Base-by-base conservation (phyloP, 2,888 invertebrate species). In the Leucophenga maculata region DNA sequence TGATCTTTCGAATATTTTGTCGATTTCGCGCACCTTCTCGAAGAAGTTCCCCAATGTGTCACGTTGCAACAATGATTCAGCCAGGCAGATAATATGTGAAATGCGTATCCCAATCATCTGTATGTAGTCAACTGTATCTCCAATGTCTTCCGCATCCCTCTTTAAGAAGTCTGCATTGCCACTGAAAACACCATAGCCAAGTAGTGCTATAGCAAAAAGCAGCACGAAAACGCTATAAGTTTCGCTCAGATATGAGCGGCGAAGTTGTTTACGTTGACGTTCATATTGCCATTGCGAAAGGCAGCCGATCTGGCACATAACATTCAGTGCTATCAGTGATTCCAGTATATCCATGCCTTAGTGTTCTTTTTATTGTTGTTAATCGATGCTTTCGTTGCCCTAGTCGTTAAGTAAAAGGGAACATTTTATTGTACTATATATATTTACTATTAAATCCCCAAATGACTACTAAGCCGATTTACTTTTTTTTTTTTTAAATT, bases 101-200 rank as follows among this genome's bases (percentile, higher is more conserved):
- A 86, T 65, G 2, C 87, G 84, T 52, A 87, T 84, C 48, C 86
- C 84, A 44, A 85, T 70, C 62, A 88, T 67, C 72, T 87, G 87
- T 60, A 88, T 84, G 46, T 79, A 83, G 68, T 86, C 86, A 4
- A 88, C 84, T 0, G 83, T 85, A 18, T 78, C 69, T 0, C 83
- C 87, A 44, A 85, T 74, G 20, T 78, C 79, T 0, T 68, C 65
- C 11, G 69, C 68, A 1, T 66, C 69, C 2, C 71, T 69, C 14
- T 73, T 68, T 1, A 68, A 69, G 20, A 64, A 59, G 13, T 57
- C 69, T 3, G 68, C 57, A 8, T 75, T 75, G 6, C 57, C 54
- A 46, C 44, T 44, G 16, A 86, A 79, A 3, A 86, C 31, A 0
- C 76, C 82, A 32, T 80, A 77, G 1, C 82, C 39, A 6, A 85